Evolutionary conservation across 2,888 invertebrate species (phyloP).

Genomic region (Apodemia hepburni): DNA sequence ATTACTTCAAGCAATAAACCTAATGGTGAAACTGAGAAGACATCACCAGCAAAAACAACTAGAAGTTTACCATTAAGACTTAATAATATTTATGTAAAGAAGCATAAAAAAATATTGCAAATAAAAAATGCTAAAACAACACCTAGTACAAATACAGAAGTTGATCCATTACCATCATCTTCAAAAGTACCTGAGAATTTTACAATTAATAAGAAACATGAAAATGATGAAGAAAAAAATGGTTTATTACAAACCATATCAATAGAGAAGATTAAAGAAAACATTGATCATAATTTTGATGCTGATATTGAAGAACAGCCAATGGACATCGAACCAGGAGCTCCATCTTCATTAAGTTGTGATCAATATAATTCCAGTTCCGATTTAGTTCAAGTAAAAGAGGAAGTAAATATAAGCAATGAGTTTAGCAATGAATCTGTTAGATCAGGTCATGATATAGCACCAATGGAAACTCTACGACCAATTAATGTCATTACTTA

Average conservation of each 20-base stretch:
- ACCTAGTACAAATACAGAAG: slow-evolving; percentile 31
- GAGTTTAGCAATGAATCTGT: slow-evolving; percentile 55
- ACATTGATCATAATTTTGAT: slow-evolving; percentile 51
- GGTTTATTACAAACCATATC: slow-evolving; percentile 50
- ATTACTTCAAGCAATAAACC: slow-evolving; percentile 37
- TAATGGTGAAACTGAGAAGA: slow-evolving; percentile 37
- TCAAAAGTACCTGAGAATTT: slow-evolving; percentile 56
- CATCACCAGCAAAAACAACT: slow-evolving; percentile 40
- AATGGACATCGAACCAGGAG: slow-evolving; percentile 60
- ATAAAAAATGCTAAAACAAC: slow-evolving; percentile 60
- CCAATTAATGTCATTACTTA: slow-evolving; percentile 68
- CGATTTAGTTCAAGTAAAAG: slow-evolving; percentile 56
- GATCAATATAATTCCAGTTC: slow-evolving; percentile 40
- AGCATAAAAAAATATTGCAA: slow-evolving; percentile 66
- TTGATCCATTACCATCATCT: slow-evolving; percentile 48
- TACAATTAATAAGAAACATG: slow-evolving; percentile 50
- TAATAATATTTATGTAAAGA: slow-evolving; percentile 68
- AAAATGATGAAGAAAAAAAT: slow-evolving; percentile 39
- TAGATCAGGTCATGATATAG: slow-evolving; percentile 41
- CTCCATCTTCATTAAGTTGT: slow-evolving; percentile 42
- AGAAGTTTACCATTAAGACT: slow-evolving; percentile 43
- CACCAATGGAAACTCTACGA: slow-evolving; percentile 54
- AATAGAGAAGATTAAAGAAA: slow-evolving; percentile 50
- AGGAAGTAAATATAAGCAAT: slow-evolving; percentile 60
- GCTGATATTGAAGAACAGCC: slow-evolving; percentile 62